These are phyloP conservation scores for Asbolus verrucosus DNA, from an alignment of 1,140 invertebrate species.

Conservation along the genomic window DNA sequence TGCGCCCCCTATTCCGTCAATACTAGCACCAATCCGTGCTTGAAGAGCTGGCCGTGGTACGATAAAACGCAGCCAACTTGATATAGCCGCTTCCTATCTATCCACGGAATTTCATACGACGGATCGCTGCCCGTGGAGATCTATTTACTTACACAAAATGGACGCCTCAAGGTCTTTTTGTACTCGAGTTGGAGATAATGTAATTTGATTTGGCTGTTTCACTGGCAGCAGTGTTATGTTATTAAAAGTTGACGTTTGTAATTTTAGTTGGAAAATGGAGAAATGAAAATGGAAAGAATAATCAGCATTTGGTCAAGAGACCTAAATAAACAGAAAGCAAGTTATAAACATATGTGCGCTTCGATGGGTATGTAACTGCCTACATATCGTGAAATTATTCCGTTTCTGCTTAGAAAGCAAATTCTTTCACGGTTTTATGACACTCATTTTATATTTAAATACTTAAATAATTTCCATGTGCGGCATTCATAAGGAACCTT, in stretches of 20 bases:
- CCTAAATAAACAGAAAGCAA: constrained; percentile 19
- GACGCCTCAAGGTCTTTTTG: constrained; percentile 28
- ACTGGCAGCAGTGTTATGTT: constrained; percentile 1
- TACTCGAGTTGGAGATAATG: constrained; percentile 10
- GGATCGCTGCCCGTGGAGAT: constrained; percentile 26
- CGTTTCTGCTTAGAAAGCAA: too few species aligned
- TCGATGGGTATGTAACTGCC: too few species aligned
- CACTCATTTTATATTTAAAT: too few species aligned
- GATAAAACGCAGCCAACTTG: constrained; percentile 33
- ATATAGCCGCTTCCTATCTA: constrained; percentile 37
- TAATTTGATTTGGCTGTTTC: constrained; percentile 13
- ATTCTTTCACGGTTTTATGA: too few species aligned
- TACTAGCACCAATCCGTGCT: constrained; percentile 51
- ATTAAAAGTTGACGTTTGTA: constrained; percentile 6
- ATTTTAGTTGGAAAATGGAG: not conserved
- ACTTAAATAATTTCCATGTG: too few species aligned
- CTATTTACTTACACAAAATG: constrained; percentile 36
- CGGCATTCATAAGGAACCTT: too few species aligned
- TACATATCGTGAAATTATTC: not conserved
- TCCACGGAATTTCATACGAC: constrained; percentile 34
- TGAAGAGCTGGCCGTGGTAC: constrained; percentile 31
- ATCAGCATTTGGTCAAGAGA: not conserved
- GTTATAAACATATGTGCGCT: too few species aligned
- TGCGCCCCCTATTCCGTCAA: constrained; percentile 46
- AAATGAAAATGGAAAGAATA: not conserved